Conservation (phyloP, 1,140 invertebrate genomes). For the Euborellia annulipes region DNA sequence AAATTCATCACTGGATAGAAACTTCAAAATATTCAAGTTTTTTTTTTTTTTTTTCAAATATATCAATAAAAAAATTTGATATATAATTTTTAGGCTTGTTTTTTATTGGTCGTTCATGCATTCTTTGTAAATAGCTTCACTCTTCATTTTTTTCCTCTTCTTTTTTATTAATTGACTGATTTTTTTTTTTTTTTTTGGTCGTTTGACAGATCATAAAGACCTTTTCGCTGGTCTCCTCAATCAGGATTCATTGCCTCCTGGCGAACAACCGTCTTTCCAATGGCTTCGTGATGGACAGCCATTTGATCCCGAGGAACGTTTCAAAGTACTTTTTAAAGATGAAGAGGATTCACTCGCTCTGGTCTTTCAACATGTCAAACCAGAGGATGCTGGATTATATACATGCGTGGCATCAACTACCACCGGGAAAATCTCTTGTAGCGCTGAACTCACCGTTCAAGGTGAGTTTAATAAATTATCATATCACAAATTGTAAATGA, state of each 20-base stretch:
- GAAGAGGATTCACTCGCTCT: conserved; percentile 83
- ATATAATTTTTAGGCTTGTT: too few species aligned
- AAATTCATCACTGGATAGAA: too few species aligned
- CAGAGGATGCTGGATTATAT: conserved; percentile 85
- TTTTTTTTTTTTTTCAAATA: too few species aligned
- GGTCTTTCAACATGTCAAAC: conserved; percentile 84
- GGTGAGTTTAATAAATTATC: conserved; percentile 27
- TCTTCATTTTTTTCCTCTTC: conserved; percentile 1
- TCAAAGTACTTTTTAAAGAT: conserved; percentile 80
- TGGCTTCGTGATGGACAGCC: conserved; percentile 83
- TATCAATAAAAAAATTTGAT: too few species aligned
- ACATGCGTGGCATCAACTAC: conserved; percentile 88
- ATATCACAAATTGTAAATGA: background rate
- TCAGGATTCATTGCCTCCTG: conserved; percentile 48
- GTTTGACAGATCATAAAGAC: conserved; percentile 51
- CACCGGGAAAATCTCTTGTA: conserved; percentile 82
- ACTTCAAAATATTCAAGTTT: too few species aligned
- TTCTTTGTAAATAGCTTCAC: too few species aligned
- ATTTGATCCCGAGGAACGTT: conserved; percentile 83
- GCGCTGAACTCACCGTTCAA: conserved; percentile 82
- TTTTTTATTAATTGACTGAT: conserved; percentile 7
- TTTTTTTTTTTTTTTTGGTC: conserved; percentile 6
- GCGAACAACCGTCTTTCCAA: conserved; percentile 60
- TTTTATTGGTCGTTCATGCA: too few species aligned
- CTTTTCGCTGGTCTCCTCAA: conserved; percentile 48